A percentile compares a stretch with the other conserved stretches of the same genome.
Evolutionary conservation across 1,140 invertebrate genomes (phyloP).

Genomic region (Halyomorpha halys): DNA sequence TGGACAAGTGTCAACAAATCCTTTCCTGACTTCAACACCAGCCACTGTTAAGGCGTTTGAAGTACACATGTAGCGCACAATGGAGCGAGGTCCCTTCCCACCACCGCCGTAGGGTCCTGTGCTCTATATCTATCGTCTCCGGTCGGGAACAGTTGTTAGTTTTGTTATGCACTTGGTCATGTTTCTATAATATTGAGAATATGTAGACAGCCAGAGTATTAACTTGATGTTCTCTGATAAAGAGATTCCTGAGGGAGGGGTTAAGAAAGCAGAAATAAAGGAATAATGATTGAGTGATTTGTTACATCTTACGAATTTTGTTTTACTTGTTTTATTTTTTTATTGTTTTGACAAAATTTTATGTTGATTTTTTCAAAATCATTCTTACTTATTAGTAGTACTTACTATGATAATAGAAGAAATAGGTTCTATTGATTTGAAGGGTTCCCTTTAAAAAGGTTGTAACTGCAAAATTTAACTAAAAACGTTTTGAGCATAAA

Average conservation of each 20-base stretch:
- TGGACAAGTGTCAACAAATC: constrained; percentile 36
- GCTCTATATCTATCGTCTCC: too few relatives aligned
- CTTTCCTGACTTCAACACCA: constrained; percentile 39
- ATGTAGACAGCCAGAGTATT: background rate
- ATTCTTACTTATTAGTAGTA: too few relatives aligned
- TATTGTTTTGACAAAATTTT: too few relatives aligned
- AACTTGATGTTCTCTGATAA: background rate
- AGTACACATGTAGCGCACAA: constrained; percentile 41
- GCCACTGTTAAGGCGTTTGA: constrained; percentile 45
- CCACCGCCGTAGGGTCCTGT: background rate
- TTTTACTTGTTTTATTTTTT: too few relatives aligned
- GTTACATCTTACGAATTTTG: too few relatives aligned
- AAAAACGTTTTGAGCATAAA: too few relatives aligned
- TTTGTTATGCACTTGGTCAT: background rate
- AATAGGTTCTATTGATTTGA: too few relatives aligned
- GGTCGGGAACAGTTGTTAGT: background rate
- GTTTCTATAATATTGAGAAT: background rate
- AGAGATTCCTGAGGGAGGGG: background rate
- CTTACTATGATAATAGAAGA: too few relatives aligned
- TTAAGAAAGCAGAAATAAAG: background rate
- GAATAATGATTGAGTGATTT: background rate
- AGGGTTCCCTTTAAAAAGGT: too few relatives aligned
- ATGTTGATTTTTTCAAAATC: too few relatives aligned
- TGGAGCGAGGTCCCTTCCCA: background rate
- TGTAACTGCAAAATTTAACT: too few relatives aligned